Conservation (phyloP, 2,888 invertebrate species). For the Eupithecia inturbata region DNA sequence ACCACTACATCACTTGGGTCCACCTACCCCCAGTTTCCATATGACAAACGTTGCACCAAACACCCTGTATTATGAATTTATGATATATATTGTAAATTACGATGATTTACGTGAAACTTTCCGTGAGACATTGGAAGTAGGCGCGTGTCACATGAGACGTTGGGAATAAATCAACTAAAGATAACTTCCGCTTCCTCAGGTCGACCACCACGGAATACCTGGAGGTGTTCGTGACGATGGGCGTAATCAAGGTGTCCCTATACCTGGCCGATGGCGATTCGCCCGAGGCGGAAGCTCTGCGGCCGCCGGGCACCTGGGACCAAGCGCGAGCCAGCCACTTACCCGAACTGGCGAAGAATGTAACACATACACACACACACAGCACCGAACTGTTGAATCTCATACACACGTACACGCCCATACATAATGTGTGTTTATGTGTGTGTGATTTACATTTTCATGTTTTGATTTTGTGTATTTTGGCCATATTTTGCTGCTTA, state of each 20-base stretch:
- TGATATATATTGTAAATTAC: no score
- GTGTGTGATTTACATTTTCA: neutral
- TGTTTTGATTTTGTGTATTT: neutral
- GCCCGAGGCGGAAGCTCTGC: slow-evolving; percentile 47
- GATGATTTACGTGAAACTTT: neutral
- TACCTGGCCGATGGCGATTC: slow-evolving; percentile 59
- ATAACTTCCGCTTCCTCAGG: slow-evolving; percentile 36
- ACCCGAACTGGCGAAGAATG: neutral
- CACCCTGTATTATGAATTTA: no score
- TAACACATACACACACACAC: neutral
- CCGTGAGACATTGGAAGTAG: neutral
- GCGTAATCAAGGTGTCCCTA: slow-evolving; percentile 66
- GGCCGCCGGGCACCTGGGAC: slow-evolving; percentile 43
- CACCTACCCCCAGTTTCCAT: no score
- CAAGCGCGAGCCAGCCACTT: neutral
- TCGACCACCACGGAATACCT: slow-evolving; percentile 54
- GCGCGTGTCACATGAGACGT: neutral
- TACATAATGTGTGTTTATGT: neutral
- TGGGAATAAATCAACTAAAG: neutral
- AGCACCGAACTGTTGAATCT: neutral
- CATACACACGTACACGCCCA: neutral
- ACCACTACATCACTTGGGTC: no score
- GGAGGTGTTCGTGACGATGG: slow-evolving; percentile 75
- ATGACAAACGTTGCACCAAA: no score
- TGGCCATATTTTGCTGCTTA: neutral